Percentiles rank a stretch among this genome's conserved stretches.
Evolutionary conservation across 2,113 vertebrate genomes (phyloP).

Genomic region (Corapipo altera): DNA sequence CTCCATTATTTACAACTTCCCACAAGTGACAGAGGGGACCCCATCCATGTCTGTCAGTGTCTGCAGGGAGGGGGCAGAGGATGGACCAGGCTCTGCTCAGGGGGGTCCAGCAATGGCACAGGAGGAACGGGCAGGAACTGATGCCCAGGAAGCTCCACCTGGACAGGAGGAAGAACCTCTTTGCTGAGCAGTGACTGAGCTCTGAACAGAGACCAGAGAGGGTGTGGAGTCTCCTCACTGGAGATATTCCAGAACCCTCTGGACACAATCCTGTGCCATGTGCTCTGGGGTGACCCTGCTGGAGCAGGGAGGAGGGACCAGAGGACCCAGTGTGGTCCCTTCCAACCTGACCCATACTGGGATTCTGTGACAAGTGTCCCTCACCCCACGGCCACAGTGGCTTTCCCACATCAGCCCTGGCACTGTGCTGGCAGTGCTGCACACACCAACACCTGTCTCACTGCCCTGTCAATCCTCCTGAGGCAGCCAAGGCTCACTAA

Average conservation of each 20-base stretch:
- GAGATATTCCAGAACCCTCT: not conserved
- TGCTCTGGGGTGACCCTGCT: not conserved
- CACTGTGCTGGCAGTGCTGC: not conserved
- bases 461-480: not conserved
- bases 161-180: not conserved
- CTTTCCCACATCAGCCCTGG: not conserved
- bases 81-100: not conserved
- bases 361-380: not conserved
- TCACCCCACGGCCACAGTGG: not conserved
- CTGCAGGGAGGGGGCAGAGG: not conserved
- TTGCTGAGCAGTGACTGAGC: not conserved
- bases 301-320: not conserved
- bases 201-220: not conserved
- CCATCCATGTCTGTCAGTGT: not conserved
- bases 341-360: not conserved
- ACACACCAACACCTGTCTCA: too few species aligned
- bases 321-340: not conserved
- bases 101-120: not conserved
- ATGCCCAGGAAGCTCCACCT: not conserved
- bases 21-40: not conserved
- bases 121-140: not conserved
- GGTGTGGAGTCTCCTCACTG: not conserved
- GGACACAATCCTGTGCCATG: not conserved
- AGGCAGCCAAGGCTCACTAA: not conserved
- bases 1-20: not conserved